Conservation (phyloP, 2,113 vertebrate species). For the Rhinogobius similis region DNA sequence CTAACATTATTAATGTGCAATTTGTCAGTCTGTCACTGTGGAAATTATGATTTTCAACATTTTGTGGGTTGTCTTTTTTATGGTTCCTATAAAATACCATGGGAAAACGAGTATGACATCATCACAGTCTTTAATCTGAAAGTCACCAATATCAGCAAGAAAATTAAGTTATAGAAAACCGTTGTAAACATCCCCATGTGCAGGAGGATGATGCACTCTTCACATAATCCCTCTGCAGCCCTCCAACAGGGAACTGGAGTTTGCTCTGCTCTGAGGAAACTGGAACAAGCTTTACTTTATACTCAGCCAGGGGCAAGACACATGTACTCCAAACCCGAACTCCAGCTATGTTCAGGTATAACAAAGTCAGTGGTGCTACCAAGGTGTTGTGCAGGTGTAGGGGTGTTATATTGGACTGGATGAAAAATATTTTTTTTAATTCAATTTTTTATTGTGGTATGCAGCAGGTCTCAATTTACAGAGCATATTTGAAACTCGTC, state of each 20-base stretch:
- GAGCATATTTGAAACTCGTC: too few species aligned
- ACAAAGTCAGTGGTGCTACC: constrained; percentile 22
- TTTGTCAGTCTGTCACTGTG: too few species aligned
- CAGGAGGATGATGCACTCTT: constrained; percentile 43
- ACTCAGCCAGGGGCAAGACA: constrained; percentile 42
- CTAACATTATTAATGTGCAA: too few species aligned
- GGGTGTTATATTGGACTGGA: not conserved
- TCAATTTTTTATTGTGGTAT: too few species aligned
- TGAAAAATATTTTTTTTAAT: too few species aligned
- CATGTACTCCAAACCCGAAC: constrained; percentile 33
- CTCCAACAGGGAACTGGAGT: constrained; percentile 27
- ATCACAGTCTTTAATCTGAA: not conserved
- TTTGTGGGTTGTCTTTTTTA: too few species aligned
- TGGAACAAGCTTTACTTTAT: constrained; percentile 47
- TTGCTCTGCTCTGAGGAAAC: constrained; percentile 48
- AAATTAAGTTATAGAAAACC: not conserved
- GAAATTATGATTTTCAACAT: too few species aligned
- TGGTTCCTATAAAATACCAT: too few species aligned
- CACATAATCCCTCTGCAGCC: constrained; percentile 35
- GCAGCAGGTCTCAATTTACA: not conserved
- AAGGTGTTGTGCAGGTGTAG: not conserved
- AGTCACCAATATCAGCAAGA: too few species aligned
- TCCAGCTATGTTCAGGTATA: constrained; percentile 28
- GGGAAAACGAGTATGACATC: not conserved
- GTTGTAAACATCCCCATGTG: constrained; percentile 11